Evolutionary conservation across 1,140 invertebrate species (phyloP).

Genomic region (Sipha flava): DNA sequence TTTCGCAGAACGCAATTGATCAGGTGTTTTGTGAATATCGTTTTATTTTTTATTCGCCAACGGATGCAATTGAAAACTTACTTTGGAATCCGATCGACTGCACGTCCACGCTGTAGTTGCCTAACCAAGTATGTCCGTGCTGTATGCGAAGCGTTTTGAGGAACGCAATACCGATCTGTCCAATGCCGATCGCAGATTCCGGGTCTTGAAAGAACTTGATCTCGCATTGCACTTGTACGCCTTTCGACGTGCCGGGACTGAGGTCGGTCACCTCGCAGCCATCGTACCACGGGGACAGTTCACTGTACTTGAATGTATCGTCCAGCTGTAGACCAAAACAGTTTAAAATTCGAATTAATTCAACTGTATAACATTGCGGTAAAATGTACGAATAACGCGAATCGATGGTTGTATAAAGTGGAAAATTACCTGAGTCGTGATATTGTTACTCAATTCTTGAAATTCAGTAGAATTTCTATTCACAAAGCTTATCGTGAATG

Average conservation of each 20-base stretch:
- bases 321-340: conserved; percentile 28
- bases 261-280: conserved; percentile 17
- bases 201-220: conserved; percentile 30
- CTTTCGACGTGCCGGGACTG: neutral
- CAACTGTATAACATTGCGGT: too few species aligned
- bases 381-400: too few species aligned
- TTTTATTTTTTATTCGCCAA: neutral
- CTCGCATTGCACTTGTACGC: conserved; percentile 17
- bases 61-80: neutral
- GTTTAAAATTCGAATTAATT: too few species aligned
- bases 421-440: neutral
- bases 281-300: conserved; percentile 17
- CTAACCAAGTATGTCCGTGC: conserved; percentile 43
- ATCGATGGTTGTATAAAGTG: too few species aligned
- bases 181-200: conserved; percentile 33
- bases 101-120: conserved; percentile 42
- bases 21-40: neutral
- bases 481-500: neutral
- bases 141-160: conserved; percentile 41
- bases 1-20: neutral
- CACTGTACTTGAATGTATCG: conserved; percentile 21
- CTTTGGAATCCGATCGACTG: conserved; percentile 43
- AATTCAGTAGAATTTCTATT: conserved; percentile 13
- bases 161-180: conserved; percentile 43
- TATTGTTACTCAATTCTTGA: conserved; percentile 1